Evolutionary conservation across 2,888 invertebrate genomes (phyloP).

Genomic region (Morpho achilles): DNA sequence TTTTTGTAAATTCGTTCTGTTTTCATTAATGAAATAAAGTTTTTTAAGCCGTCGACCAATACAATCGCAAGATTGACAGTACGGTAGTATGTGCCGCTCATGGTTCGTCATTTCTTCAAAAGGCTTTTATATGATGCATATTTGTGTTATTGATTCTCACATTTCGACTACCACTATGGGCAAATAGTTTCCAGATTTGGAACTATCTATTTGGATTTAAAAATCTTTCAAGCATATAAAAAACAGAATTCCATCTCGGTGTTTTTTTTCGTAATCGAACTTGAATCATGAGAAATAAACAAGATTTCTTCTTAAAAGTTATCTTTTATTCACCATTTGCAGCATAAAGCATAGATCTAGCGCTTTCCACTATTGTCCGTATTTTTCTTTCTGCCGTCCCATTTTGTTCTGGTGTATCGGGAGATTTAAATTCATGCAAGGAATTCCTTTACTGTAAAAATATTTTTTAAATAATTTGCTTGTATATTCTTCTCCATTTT

Average conservation of each 20-base stretch:
- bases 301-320: no score
- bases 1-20: neutral
- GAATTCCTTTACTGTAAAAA: no score
- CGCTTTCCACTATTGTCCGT: no score
- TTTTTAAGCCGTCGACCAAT: slow-evolving; percentile 22
- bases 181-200: slow-evolving; percentile 13
- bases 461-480: no score
- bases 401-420: no score
- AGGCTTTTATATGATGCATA: slow-evolving; percentile 21
- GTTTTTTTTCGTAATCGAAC: no score
- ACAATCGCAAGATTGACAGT: slow-evolving; percentile 19
- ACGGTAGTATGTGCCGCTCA: slow-evolving; percentile 16
- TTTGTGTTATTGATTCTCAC: slow-evolving; percentile 20
- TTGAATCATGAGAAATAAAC: no score
- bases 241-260: slow-evolving; percentile 24
- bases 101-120: slow-evolving; percentile 23
- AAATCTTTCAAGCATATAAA: slow-evolving; percentile 23
- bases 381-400: no score
- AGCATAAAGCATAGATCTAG: no score
- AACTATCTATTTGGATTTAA: slow-evolving; percentile 13
- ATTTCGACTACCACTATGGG: slow-evolving; percentile 18
- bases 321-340: no score
- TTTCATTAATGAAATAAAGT: slow-evolving; percentile 16
- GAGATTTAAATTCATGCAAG: no score
- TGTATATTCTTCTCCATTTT: no score